These are phyloP conservation scores for Brachirus orientalis DNA, from an alignment of 2,113 vertebrate genomes.

Conservation along the genomic window DNA sequence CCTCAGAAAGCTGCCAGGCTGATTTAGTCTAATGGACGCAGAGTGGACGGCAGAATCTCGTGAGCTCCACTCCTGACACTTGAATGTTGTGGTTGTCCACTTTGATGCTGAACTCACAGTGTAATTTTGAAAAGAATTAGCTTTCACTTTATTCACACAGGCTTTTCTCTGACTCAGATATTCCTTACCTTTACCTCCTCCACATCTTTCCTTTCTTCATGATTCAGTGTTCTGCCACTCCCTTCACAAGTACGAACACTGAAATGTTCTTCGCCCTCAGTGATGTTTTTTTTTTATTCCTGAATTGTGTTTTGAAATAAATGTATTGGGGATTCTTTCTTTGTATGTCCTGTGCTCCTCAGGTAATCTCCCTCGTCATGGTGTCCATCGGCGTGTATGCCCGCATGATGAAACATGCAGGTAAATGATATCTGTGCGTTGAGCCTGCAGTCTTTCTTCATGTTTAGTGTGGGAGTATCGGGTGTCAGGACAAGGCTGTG, in stretches of 20 bases:
- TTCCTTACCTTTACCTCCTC: neutral
- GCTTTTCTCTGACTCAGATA: slow-evolving; percentile 3
- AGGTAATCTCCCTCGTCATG: slow-evolving; percentile 90
- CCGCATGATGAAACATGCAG: slow-evolving; percentile 88
- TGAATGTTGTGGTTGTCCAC: neutral
- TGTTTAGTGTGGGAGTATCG: neutral
- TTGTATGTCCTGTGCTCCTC: neutral
- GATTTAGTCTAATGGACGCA: slow-evolving; percentile 29
- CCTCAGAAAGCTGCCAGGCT: slow-evolving; percentile 16
- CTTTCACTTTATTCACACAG: neutral
- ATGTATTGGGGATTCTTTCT: neutral
- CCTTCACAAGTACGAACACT: slow-evolving; percentile 50
- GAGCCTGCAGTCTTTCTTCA: too few relatives aligned
- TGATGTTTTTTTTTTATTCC: neutral
- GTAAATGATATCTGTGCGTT: slow-evolving; percentile 69
- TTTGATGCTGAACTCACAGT: neutral
- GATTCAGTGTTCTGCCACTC: slow-evolving; percentile 35
- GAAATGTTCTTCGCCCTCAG: neutral
- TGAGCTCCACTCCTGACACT: neutral
- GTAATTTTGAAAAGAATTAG: neutral
- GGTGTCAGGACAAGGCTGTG: neutral
- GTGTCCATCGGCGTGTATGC: slow-evolving; percentile 89
- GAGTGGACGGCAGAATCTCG: too few relatives aligned
- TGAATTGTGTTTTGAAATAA: neutral
- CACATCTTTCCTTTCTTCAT: neutral